Evolutionary conservation across 2,888 invertebrate species (phyloP).

Genomic region (Nebria salina): DNA sequence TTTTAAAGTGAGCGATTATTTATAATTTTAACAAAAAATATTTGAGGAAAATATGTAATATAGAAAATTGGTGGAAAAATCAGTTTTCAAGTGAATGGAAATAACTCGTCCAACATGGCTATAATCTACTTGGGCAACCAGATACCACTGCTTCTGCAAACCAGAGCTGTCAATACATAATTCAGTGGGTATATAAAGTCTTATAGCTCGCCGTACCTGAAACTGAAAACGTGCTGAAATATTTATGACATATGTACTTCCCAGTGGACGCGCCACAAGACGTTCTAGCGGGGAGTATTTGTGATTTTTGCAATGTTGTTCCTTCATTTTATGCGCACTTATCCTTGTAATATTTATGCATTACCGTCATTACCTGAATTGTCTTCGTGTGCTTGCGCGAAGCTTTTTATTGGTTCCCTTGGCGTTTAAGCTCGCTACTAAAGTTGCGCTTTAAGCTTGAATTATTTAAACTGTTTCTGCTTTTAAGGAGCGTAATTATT

Average conservation of each 20-base stretch:
- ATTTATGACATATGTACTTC: conserved; percentile 17
- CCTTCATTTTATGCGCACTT: neutral
- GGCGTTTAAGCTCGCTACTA: conserved; percentile 25
- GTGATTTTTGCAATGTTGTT: conserved; percentile 8
- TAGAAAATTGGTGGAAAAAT: neutral
- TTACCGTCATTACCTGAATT: conserved; percentile 23
- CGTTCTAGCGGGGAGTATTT: conserved; percentile 5
- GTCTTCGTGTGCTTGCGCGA: conserved; percentile 17
- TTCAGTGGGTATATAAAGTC: conserved; percentile 45
- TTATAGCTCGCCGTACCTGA: conserved; percentile 14
- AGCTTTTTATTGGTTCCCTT: conserved; percentile 21
- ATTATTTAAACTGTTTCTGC: neutral
- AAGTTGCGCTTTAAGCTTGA: neutral
- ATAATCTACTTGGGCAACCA: conserved; percentile 32
- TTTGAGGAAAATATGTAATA: no score
- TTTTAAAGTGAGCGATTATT: no score
- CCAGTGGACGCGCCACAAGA: conserved; percentile 8
- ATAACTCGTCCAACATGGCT: conserved; percentile 34
- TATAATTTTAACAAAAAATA: no score
- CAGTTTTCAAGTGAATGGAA: conserved; percentile 14
- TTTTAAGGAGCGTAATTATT: neutral
- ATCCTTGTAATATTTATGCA: conserved; percentile 22
- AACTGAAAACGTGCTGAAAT: conserved; percentile 23
- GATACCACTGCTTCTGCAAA: conserved; percentile 18
- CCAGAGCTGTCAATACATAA: conserved; percentile 47